A percentile compares a stretch with the other conserved stretches of the same genome.
phyloP scores from a whole-genome alignment of 2,797 vertebrate genomes.

The Hydrolagus colliei region DNA sequence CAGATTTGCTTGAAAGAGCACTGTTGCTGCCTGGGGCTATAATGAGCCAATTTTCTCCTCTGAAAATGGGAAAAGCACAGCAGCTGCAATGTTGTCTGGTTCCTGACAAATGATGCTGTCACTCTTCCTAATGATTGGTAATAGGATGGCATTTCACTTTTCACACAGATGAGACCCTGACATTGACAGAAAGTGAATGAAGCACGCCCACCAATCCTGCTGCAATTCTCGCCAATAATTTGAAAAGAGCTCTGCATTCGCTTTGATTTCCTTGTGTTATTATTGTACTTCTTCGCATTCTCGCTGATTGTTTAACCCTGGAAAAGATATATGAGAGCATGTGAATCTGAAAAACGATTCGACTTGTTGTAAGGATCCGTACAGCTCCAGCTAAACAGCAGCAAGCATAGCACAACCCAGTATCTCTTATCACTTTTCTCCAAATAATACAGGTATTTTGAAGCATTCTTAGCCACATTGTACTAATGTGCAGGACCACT shows the following conservation, averaged over 20 bases:
- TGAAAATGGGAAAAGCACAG: constrained; percentile 41
- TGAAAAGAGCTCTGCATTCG: constrained; percentile 19
- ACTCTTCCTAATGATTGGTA: constrained; percentile 66
- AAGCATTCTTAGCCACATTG: too few relatives aligned
- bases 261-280: constrained; percentile 29
- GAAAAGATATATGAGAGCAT: constrained; percentile 27
- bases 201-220: constrained; percentile 26
- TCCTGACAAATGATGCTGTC: constrained; percentile 69
- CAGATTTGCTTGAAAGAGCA: constrained; percentile 32
- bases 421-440: not conserved
- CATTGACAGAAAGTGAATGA: constrained; percentile 41
- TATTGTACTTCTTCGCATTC: constrained; percentile 22
- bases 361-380: not conserved
- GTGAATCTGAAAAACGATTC: not conserved
- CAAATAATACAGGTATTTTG: not conserved
- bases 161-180: constrained; percentile 60
- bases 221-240: constrained; percentile 29
- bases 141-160: constrained; percentile 71
- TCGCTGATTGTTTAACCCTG: constrained; percentile 27
- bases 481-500: not conserved
- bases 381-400: not conserved
- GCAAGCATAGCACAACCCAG: not conserved
- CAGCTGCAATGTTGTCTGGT: constrained; percentile 57
- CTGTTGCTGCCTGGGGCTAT: constrained; percentile 28
- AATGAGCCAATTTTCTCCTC: constrained; percentile 33